These are phyloP conservation scores for Rhagium mordax DNA, from an alignment of 2,888 invertebrate species.

Conservation along the genomic window DNA sequence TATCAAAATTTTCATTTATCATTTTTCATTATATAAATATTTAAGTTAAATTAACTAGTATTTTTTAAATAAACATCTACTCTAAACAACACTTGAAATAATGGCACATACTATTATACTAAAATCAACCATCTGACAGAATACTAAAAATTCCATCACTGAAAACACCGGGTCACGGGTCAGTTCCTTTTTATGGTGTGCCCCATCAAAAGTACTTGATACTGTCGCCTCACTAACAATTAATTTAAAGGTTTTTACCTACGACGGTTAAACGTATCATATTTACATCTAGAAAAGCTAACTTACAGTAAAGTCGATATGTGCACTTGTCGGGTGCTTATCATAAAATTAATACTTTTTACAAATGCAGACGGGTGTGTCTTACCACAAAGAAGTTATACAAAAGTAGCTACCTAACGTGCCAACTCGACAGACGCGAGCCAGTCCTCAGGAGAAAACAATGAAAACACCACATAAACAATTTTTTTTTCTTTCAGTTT, in stretches of 20 bases:
- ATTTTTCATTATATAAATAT: slow-evolving; percentile 60
- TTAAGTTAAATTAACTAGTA: slow-evolving; percentile 65
- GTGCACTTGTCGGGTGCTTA: slow-evolving; percentile 56
- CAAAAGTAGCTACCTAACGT: slow-evolving; percentile 32
- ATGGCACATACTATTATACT: slow-evolving; percentile 68
- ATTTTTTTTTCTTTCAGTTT: too few relatives aligned
- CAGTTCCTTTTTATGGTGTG: slow-evolving; percentile 54
- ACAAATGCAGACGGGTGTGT: slow-evolving; percentile 44
- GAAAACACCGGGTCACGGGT: slow-evolving; percentile 61
- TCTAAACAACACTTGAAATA: slow-evolving; percentile 68
- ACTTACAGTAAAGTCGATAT: slow-evolving; percentile 57
- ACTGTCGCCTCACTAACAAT: slow-evolving; percentile 22
- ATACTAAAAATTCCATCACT: slow-evolving; percentile 69
- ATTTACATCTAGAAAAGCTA: slow-evolving; percentile 60
- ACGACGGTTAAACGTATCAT: slow-evolving; percentile 45
- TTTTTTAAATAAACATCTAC: slow-evolving; percentile 68
- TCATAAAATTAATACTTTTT: slow-evolving; percentile 50
- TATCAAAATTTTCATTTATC: slow-evolving; percentile 66
- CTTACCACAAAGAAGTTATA: slow-evolving; percentile 28
- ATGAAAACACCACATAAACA: too few relatives aligned
- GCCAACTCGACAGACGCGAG: slow-evolving; percentile 18
- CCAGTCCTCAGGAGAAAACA: too few relatives aligned
- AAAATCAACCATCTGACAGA: slow-evolving; percentile 67
- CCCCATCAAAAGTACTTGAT: slow-evolving; percentile 37
- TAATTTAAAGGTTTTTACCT: slow-evolving; percentile 33